Base-by-base conservation (phyloP, 2,888 invertebrate genomes). In the Chironomus riparius region DNA sequence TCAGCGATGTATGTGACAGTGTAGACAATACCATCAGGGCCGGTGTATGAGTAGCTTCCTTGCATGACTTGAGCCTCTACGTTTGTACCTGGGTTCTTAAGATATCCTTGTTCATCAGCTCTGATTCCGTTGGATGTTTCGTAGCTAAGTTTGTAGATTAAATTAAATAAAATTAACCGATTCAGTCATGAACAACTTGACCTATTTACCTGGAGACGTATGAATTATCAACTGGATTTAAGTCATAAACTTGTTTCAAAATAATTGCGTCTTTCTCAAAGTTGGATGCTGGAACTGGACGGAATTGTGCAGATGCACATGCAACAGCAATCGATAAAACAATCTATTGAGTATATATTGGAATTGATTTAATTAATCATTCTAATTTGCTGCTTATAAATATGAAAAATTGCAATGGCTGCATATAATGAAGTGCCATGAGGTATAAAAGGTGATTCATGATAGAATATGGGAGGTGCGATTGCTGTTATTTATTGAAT, bases 121-220 rank as follows among this genome's bases (percentile, higher is more conserved):
- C 86, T 85, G 79, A 89, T 89, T 77, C 89, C 89, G 80, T 89
- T 89, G 78, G 87, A 88, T 4, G 89, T 89, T 83, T 89, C 88
- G 80, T 88, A 89, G 81, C 88, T 89, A 79, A 62, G 77, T 3
- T 48, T 18, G 13, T 21, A n/a, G 13, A 47, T 61, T 48, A 61
- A 47, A 70, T 47, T 70, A 3, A 70, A 28, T 68, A 7, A 56
- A 18, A 18, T 7, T 18, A 18, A 18, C 18, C 2, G 18, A 18
- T 18, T 18, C 6, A 24, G 5, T 6, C 65, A 47, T 65, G 38
- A 70, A 47, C 65, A 47, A 48, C 47, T 21, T 70, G 73, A 61
- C 69, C 56, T 68, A 83, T 83, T 83, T 78, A 86, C 86, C 84
- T 85, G 81, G 86, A 86, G 70, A 82, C 82, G 79, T 86, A 86